These are phyloP conservation scores for Forbesichthys papilliferus DNA, from an alignment of 2,113 vertebrate species.

Conservation along the genomic window DNA sequence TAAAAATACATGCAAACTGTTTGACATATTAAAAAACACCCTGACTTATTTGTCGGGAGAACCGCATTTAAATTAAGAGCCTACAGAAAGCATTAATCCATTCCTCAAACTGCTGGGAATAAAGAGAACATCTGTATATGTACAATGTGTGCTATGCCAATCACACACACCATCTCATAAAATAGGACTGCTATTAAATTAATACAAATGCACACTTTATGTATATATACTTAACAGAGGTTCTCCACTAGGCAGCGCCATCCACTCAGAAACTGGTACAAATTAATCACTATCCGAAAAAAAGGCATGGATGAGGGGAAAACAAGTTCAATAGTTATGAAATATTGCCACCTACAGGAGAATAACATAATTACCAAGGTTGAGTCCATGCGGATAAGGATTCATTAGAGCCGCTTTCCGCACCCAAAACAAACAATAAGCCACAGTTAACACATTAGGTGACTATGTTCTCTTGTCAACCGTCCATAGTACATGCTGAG, in stretches of 20 bases:
- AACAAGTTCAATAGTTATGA: conserved; percentile 25
- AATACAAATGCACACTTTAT: background rate
- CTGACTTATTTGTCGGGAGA: conserved; percentile 12
- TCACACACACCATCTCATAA: background rate
- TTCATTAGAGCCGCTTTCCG: conserved; percentile 7
- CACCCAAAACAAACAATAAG: background rate
- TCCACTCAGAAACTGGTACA: conserved; percentile 46
- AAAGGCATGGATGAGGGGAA: background rate
- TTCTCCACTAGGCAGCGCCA: conserved; percentile 62
- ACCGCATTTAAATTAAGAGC: conserved; percentile 17
- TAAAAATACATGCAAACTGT: too few species aligned
- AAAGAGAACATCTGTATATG: background rate
- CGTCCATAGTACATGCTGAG: conserved; percentile 49
- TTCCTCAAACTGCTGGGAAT: conserved; percentile 17
- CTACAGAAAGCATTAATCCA: conserved; percentile 6
- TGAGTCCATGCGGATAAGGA: background rate
- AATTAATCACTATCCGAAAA: conserved; percentile 5
- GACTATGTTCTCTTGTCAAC: background rate
- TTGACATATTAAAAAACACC: background rate
- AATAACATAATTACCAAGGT: conserved; percentile 17
- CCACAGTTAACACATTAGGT: background rate
- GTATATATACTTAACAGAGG: conserved; percentile 3
- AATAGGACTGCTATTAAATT: background rate
- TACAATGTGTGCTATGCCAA: background rate
- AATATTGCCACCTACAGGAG: conserved; percentile 72